Base-by-base conservation (phyloP, 1,140 invertebrate genomes). In the Drosophila punjabiensis region DNA sequence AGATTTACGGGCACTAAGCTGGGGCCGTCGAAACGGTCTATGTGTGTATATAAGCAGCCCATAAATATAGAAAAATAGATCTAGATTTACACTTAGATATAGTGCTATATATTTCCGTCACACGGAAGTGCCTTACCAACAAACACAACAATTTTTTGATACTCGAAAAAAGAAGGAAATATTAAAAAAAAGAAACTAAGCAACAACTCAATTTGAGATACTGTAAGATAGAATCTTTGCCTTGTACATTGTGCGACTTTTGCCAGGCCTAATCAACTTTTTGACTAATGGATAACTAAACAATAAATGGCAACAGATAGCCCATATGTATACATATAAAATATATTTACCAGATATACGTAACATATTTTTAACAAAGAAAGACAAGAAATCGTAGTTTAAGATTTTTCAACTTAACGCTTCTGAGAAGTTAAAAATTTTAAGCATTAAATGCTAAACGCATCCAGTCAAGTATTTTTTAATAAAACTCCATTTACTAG, bases 61-160 rank as follows among this genome's bases (percentile, higher is more conserved):
- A 74, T 74, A 74, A 52, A 61, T 76, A 76, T 45, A 56, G 56
- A 53, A 59, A 63, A 66, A 76, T 76, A 76, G 64, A 80, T 84
- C 32, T 63, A 71, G 56, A 75, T 83, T 64, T 81, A 78, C 62
- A 71, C 39, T 41, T 89, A 89, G 79, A 70, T 82, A 70, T 85
- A 86, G 82, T 62, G 70, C 69, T 74, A 78, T 80, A 92, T 91
- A 92, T 93, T 93, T 93, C 92, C 92, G 92, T 93, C 92, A 93
- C 92, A 93, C 89, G 92, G 92, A 93, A 91, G 92, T 93, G 92
- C 92, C 92, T 93, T 93, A 93, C 18, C 43, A 79, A 79, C 61
- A 62, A 76, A 78, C 52, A 58, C 52, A 70, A 88, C 63, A 64
- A 60, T 85, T 86, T 89, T 87, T 87, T 83, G 56, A 88, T 88